Evolutionary conservation across 2,113 vertebrate species (phyloP).

Genomic region (Colinus virginianus): DNA sequence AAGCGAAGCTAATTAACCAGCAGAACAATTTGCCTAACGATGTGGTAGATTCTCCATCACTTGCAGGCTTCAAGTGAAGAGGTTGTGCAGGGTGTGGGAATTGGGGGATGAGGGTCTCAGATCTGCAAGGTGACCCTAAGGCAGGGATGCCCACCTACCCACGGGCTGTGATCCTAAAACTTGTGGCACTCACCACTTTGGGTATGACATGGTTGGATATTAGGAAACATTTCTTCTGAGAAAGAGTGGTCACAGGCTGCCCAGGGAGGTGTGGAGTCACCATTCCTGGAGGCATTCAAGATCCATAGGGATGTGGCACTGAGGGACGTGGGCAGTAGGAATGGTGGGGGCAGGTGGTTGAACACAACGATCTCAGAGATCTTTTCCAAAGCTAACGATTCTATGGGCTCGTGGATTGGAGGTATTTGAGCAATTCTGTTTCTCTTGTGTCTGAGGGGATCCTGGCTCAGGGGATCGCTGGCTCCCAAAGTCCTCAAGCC

Average conservation of each 20-base stretch:
- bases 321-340: no score
- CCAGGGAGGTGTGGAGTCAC: no score
- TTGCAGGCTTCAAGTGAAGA: constrained; percentile 54
- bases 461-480: not conserved
- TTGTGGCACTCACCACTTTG: not conserved
- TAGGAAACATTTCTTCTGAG: no score
- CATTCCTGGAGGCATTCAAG: no score
- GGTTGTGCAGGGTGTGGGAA: not conserved
- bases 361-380: no score
- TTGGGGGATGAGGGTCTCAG: fast-evolving
- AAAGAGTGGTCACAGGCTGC: no score
- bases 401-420: not conserved
- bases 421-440: not conserved
- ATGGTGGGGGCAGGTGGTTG: no score
- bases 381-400: no score
- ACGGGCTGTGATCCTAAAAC: not conserved
- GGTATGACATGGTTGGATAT: not conserved
- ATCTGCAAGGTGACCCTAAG: not conserved
- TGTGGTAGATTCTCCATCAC: constrained; percentile 64
- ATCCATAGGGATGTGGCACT: no score
- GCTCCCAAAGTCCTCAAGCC: not conserved
- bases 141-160: not conserved
- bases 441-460: not conserved
- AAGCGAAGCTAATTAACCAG: constrained; percentile 70
- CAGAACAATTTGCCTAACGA: constrained; percentile 69